Percentiles rank a stretch among this genome's conserved stretches.
These are phyloP conservation scores for Lochmaea crataegi DNA, from an alignment of 2,888 invertebrate species.

Conservation along the genomic window DNA sequence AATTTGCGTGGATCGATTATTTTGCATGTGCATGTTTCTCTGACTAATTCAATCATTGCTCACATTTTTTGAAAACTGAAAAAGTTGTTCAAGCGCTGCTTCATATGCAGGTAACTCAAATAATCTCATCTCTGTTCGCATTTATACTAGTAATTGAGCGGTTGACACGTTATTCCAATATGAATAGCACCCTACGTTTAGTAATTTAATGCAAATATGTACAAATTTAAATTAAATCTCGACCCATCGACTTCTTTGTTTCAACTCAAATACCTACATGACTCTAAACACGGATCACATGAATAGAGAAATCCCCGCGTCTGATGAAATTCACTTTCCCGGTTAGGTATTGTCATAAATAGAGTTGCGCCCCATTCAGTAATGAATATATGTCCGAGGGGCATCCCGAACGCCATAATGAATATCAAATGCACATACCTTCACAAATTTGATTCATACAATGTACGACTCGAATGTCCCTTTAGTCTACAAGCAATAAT, in stretches of 20 bases:
- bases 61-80: too few species aligned
- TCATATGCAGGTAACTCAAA: not conserved
- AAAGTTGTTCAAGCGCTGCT: not conserved
- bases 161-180: conserved; percentile 16
- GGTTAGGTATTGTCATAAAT: conserved; percentile 37
- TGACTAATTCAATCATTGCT: too few species aligned
- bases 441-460: conserved; percentile 44
- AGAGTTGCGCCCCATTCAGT: conserved; percentile 38
- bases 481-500: conserved; percentile 39
- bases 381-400: conserved; percentile 42
- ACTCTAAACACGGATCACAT: conserved; percentile 25
- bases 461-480: conserved; percentile 40
- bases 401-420: conserved; percentile 32
- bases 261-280: conserved; percentile 26
- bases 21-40: too few species aligned
- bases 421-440: conserved; percentile 45
- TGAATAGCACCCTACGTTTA: conserved; percentile 24
- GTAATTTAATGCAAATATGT: conserved; percentile 35
- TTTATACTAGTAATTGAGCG: not conserved
- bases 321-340: conserved; percentile 33
- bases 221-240: conserved; percentile 34
- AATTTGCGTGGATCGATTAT: too few species aligned
- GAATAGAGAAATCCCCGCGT: conserved; percentile 30
- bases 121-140: not conserved
- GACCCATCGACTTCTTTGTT: conserved; percentile 35